phyloP scores from a whole-genome alignment of 2,888 invertebrate species.

The Keiferia lycopersicella region DNA sequence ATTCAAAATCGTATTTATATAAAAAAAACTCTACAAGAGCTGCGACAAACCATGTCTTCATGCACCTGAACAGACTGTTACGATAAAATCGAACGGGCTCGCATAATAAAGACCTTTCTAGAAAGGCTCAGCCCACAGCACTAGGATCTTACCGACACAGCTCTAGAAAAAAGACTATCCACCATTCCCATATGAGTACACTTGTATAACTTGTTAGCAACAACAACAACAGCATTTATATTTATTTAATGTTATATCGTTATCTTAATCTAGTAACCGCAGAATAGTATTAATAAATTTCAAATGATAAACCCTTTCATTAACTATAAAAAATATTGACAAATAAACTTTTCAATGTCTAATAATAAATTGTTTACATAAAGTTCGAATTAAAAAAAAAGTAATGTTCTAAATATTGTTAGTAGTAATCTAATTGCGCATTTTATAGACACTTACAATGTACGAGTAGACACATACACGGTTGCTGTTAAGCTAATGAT shows the following conservation, averaged over 20 bases:
- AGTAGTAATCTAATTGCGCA: constrained; percentile 54
- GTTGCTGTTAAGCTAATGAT: constrained; percentile 52
- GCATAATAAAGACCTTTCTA: not conserved
- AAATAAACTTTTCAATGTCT: constrained; percentile 31
- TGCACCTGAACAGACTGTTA: constrained; percentile 41
- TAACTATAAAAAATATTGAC: constrained; percentile 32
- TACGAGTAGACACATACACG: constrained; percentile 39
- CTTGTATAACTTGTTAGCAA: constrained; percentile 78
- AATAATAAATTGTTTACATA: constrained; percentile 31
- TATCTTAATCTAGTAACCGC: constrained; percentile 60
- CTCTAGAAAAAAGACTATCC: constrained; percentile 48
- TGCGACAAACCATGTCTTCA: constrained; percentile 59
- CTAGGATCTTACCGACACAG: constrained; percentile 45
- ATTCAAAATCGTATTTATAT: no score
- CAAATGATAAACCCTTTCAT: constrained; percentile 31
- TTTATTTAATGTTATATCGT: constrained; percentile 65
- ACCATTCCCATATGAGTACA: constrained; percentile 64
- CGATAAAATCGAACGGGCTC: constrained; percentile 25
- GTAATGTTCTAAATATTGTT: constrained; percentile 32
- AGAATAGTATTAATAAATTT: constrained; percentile 47
- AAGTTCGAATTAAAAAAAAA: constrained; percentile 34
- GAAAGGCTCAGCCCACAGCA: constrained; percentile 7
- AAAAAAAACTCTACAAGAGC: no score
- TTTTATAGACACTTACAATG: constrained; percentile 56
- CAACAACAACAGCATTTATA: constrained; percentile 80